Evolutionary conservation across 2,888 invertebrate genomes (phyloP), one percentile per base, ranked within the genome.

Genomic region (Heliconius erato): DNA sequence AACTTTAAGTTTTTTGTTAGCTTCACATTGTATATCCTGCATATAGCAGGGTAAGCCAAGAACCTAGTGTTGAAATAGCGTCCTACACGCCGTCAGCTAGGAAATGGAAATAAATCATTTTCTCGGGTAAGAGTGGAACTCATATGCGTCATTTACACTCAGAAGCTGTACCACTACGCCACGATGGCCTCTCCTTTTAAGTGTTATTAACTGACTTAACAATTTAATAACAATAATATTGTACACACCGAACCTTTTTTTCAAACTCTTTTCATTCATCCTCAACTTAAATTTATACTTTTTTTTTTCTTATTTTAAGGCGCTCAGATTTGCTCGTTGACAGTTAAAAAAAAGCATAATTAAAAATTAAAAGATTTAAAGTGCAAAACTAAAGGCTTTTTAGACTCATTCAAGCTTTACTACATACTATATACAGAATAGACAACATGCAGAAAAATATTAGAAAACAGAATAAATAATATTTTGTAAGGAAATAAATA

Each of bases 311-410:
- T 28, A 23, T 81, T 85, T 85, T 86, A 82, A 82, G 86, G 85
- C 90, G 90, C 88, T 90, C 85, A 85, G 94, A 92, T 92, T 92
- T 92, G 90, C 87, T 89, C 90, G 90, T 90, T 93, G 91, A 92
- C 91, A 90, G 89, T 91, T 89, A 86, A 87, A 85, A 88, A 83
- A 85, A 71, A 49, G 79, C 59, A 19, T n/a, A 71, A 71, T n/a
- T 59, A 59, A 81, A 83, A 79, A 35, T n/a, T 83, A 86, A 65
- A 79, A 87, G 40, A 72, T 44, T 32, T 74, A 54, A 82, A 74
- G 67, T 65, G 40, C 54, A 82, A 76, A 59, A 71, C 7, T 49
- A 69, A 23, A 23, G 78, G 78, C 78, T 78, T 78, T 78, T 59
- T 23, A 74, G 49, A 79, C 19, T 79, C 59, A 69, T 74, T 35